Evolutionary conservation across 2,888 invertebrate species (phyloP).

Genomic region (Pammene fasciana): DNA sequence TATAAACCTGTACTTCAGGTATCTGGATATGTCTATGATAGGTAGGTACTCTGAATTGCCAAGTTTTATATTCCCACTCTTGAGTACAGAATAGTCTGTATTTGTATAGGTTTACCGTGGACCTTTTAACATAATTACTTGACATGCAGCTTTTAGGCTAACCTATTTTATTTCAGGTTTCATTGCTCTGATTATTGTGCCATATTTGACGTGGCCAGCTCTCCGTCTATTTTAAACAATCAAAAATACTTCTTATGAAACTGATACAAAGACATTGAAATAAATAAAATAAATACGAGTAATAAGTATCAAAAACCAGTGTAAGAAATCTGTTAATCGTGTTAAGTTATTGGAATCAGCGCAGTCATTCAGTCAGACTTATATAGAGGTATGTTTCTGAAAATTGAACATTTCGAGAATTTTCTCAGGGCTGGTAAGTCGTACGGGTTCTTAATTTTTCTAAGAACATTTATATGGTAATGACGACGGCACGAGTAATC

Average conservation of each 20-base stretch:
- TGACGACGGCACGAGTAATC: slow-evolving; percentile 1
- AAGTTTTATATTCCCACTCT: slow-evolving; percentile 3
- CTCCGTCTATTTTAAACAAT: too few species aligned
- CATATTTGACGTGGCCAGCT: too few species aligned
- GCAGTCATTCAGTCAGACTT: not conserved
- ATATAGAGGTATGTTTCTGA: not conserved
- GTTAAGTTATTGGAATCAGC: not conserved
- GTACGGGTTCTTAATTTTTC: slow-evolving; percentile 5
- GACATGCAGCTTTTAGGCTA: too few species aligned
- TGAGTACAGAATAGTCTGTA: not conserved
- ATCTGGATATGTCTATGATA: slow-evolving; percentile 17
- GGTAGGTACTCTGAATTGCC: slow-evolving; percentile 11
- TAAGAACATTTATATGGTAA: slow-evolving; percentile 18
- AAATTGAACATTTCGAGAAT: not conserved
- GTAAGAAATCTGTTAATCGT: too few species aligned
- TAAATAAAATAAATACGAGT: too few species aligned
- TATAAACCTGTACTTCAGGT: slow-evolving; percentile 17
- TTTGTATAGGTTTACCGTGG: not conserved
- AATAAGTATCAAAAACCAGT: too few species aligned
- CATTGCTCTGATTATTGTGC: too few species aligned
- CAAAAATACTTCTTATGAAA: too few species aligned
- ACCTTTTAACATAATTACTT: not conserved
- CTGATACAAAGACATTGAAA: too few species aligned
- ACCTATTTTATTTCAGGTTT: too few species aligned
- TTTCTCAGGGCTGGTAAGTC: not conserved